Evolutionary conservation across 1,140 invertebrate genomes (phyloP).

Genomic region (Arctopsyche grandis): DNA sequence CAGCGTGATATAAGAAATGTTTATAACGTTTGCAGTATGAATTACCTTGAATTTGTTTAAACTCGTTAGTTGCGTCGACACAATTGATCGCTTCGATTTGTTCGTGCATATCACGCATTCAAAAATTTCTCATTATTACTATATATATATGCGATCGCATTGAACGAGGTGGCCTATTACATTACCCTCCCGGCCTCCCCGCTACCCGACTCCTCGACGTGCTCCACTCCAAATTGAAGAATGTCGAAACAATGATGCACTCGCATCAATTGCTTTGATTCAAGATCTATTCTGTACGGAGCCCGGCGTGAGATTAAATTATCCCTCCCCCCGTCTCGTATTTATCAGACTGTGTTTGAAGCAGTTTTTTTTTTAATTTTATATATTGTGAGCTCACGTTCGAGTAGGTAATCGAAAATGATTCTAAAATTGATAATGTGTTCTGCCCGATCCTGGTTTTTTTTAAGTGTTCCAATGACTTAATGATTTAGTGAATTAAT

Average conservation of each 20-base stretch:
- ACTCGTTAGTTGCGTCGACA: conserved; percentile 14
- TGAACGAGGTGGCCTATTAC: conserved; percentile 11
- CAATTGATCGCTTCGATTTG: conserved; percentile 22
- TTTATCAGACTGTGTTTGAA: neutral
- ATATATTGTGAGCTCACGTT: neutral
- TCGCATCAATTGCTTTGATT: neutral
- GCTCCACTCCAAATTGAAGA: conserved; percentile 11
- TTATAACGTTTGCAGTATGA: conserved; percentile 33
- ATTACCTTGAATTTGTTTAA: conserved; percentile 33
- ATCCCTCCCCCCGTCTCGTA: too few relatives aligned
- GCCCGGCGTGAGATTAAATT: too few relatives aligned
- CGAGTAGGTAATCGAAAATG: conserved; percentile 18
- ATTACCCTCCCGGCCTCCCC: neutral
- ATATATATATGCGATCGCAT: conserved; percentile 3
- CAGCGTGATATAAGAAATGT: conserved; percentile 37
- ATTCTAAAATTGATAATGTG: conserved; percentile 17
- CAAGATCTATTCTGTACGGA: neutral
- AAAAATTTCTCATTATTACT: neutral
- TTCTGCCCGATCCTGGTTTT: conserved; percentile 30
- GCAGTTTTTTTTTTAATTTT: neutral
- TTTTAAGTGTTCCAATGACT: conserved; percentile 38
- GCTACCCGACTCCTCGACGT: too few relatives aligned
- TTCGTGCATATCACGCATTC: conserved; percentile 27
- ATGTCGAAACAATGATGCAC: conserved; percentile 18
- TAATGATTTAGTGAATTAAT: conserved; percentile 32